Conservation (phyloP, 2,113 vertebrate species). For the Alouatta palliata region DNA sequence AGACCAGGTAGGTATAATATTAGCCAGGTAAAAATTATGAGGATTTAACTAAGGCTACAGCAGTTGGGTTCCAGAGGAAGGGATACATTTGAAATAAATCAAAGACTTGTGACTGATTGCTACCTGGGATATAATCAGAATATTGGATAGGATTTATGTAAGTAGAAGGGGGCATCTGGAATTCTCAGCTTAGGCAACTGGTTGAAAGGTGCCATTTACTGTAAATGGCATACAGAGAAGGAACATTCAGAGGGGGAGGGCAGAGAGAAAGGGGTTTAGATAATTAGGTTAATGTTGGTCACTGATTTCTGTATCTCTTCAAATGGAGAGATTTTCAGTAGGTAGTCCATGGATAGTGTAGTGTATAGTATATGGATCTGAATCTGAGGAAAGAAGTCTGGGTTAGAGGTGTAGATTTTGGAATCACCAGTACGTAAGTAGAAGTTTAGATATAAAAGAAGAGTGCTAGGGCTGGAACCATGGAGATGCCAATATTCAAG, state of each 20-base stretch:
- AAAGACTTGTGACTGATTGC: background rate
- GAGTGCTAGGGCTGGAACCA: background rate
- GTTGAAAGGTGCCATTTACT: background rate
- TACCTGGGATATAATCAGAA: background rate
- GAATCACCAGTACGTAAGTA: background rate
- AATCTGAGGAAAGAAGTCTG: background rate
- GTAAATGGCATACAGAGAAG: background rate
- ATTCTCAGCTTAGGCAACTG: background rate
- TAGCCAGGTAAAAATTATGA: background rate
- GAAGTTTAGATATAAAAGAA: background rate
- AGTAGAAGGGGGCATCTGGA: background rate
- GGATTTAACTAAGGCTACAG: background rate
- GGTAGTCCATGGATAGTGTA: background rate
- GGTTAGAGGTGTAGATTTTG: background rate
- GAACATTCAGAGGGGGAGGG: background rate
- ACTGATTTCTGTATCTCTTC: background rate
- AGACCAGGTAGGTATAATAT: background rate
- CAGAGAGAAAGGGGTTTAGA: background rate
- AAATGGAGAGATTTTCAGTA: slow-evolving; percentile 6
- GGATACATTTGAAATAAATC: background rate
- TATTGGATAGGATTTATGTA: background rate
- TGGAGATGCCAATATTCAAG: background rate
- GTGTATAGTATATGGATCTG: background rate
- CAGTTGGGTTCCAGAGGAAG: background rate
- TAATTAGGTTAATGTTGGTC: background rate